These are phyloP conservation scores for Pelecanoides urinatrix DNA, from an alignment of 2,113 vertebrate species.

Conservation along the genomic window DNA sequence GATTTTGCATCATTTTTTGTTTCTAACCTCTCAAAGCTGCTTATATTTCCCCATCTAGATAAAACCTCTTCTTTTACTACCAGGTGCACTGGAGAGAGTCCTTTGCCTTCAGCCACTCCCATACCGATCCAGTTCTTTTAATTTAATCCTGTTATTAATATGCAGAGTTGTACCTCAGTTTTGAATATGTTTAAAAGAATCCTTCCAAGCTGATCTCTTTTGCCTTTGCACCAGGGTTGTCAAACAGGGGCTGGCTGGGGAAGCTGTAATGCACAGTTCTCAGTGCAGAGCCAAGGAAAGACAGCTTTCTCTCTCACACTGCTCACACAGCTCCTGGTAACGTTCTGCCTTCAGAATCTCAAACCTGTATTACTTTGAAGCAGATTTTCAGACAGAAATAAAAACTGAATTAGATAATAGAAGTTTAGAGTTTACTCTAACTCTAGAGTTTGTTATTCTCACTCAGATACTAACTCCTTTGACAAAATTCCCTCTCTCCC, in stretches of 20 bases:
- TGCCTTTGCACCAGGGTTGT: neutral
- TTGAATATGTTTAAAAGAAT: neutral
- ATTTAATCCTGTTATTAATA: neutral
- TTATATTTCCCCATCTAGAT: neutral
- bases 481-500: neutral
- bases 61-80: neutral
- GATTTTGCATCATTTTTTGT: neutral
- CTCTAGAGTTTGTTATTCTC: neutral
- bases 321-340: neutral
- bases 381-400: neutral
- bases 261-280: neutral
- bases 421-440: neutral
- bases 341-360: neutral
- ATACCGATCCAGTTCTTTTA: neutral
- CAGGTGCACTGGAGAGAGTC: neutral
- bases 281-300: neutral
- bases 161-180: neutral
- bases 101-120: neutral
- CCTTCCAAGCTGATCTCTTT: neutral
- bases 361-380: neutral
- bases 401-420: neutral
- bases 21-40: neutral
- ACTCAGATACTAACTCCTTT: neutral
- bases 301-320: neutral
- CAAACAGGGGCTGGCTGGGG: neutral